Base-by-base conservation (phyloP, 2,797 vertebrate species). In the Glossophaga mutica region DNA sequence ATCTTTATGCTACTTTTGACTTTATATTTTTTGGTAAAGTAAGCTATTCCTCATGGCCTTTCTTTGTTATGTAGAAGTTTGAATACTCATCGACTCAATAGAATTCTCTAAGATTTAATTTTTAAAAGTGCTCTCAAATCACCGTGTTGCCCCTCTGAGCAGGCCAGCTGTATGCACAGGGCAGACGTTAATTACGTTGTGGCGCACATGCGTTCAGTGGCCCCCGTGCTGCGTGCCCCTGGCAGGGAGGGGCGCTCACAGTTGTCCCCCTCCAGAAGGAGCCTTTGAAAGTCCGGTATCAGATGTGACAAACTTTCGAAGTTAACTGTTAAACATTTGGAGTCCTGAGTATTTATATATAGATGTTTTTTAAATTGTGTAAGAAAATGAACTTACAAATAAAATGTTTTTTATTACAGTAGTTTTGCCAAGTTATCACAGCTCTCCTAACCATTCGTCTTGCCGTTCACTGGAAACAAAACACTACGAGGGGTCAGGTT, bases 11-110 rank as follows among this genome's bases (percentile, higher is more conserved):
- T 96, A 90, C 71, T 88, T 97, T 97, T 98, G 85, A 94, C 95
- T 98, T 97, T 97, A 93, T 98, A 87, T 91, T 96, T 97, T 97
- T 97, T 94, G 65, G 19, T 95, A 34, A 92, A 96, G 97, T 98
- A 94, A 98, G 94, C 77, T 97, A 76, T 97, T 86, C 37, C 91
- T 98, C 59, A 26, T 55, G 97, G 91, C 71, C 82, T 71, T 94
- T 96, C 97, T 97, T 97, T 97, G 15, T 2, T 85, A 32, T 98
- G 77, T 65, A 92, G 42, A 95, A 90, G 95, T 96, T 55, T 96
- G 88, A 97, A 96, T 79, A 82, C 67, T 85, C 95, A 82, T 87
- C 68, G 87, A 95, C 88, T 98, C 91, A 96, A 94, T 96, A 91
- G 98, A 97, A 91, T 70, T 94, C 32, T 95, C 95, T 87, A 79